Evolutionary conservation across 2,797 vertebrate genomes (phyloP).

Genomic region (Distichodus sexfasciatus): DNA sequence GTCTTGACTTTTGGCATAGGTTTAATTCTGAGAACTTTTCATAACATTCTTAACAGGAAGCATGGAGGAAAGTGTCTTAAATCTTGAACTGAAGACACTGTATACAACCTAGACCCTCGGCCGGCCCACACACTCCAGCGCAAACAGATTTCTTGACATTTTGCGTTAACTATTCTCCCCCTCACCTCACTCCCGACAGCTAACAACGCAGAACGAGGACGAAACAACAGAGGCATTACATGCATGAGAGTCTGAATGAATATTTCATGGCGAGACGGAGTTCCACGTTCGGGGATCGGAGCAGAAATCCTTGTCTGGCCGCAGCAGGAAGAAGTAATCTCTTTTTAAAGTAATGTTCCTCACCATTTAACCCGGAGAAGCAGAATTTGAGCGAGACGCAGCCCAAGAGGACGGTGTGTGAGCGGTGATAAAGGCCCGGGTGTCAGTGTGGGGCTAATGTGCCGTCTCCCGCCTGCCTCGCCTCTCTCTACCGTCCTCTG

Average conservation of each 20-base stretch:
- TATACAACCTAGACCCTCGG: too few species aligned
- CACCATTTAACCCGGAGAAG: slow-evolving; percentile 16
- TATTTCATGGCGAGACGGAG: slow-evolving; percentile 7
- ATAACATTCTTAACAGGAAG: too few species aligned
- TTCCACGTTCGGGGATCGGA: neutral
- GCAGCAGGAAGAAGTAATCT: neutral
- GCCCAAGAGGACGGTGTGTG: slow-evolving; percentile 2
- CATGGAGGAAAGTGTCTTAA: neutral
- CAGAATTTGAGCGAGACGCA: slow-evolving; percentile 4
- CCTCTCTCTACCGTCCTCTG: slow-evolving; percentile 1
- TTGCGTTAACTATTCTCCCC: neutral
- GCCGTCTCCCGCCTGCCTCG: slow-evolving; percentile 12
- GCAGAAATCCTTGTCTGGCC: neutral
- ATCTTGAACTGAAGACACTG: neutral
- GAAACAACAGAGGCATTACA: slow-evolving; percentile 20
- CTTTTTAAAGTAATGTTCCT: slow-evolving; percentile 4
- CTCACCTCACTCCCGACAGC: neutral
- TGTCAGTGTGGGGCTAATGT: slow-evolving; percentile 10
- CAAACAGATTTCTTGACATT: neutral
- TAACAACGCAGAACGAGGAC: slow-evolving; percentile 14
- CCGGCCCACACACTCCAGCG: neutral
- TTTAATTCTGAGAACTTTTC: too few species aligned
- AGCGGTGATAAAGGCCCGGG: slow-evolving; percentile 1
- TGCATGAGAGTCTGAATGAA: slow-evolving; percentile 19
- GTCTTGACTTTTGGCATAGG: too few species aligned